phyloP scores from a whole-genome alignment of 2,797 vertebrate genomes.

The Megaceryle alcyon region DNA sequence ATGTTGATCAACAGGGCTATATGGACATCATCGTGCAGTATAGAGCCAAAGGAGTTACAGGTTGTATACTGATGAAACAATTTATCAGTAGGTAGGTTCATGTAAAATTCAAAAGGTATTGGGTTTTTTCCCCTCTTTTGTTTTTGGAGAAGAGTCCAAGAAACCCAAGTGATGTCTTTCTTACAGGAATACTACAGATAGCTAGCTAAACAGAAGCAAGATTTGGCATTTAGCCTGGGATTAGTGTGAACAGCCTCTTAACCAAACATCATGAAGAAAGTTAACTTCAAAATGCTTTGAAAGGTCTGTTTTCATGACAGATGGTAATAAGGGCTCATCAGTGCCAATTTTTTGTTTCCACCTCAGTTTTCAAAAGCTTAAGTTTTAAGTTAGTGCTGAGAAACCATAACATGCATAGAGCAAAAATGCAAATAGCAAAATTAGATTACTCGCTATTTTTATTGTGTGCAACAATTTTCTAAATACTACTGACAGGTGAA shows the following conservation, averaged over 20 bases:
- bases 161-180: conserved; percentile 59
- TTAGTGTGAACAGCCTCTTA: conserved; percentile 68
- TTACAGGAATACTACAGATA: conserved; percentile 53
- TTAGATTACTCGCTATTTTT: neutral
- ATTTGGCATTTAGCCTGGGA: conserved; percentile 60
- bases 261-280: conserved; percentile 69
- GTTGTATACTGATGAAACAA: conserved; percentile 16
- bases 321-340: conserved; percentile 68
- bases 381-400: conserved; percentile 35
- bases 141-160: conserved; percentile 51
- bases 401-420: neutral
- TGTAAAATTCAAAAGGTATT: conserved; percentile 1
- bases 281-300: conserved; percentile 67
- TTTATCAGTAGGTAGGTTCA: conserved; percentile 14
- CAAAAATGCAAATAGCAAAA: conserved; percentile 1
- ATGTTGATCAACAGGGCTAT: neutral
- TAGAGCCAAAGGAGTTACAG: neutral
- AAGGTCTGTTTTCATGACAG: conserved; percentile 72
- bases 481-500: conserved; percentile 10
- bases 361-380: conserved; percentile 48
- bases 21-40: neutral
- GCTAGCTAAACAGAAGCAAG: conserved; percentile 61
- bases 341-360: conserved; percentile 58
- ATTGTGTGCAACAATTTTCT: neutral
- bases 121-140: neutral